Evolutionary conservation across 2,888 invertebrate species (phyloP), one percentile per base, ranked within the genome.

Genomic region (Vanessa cardui): DNA sequence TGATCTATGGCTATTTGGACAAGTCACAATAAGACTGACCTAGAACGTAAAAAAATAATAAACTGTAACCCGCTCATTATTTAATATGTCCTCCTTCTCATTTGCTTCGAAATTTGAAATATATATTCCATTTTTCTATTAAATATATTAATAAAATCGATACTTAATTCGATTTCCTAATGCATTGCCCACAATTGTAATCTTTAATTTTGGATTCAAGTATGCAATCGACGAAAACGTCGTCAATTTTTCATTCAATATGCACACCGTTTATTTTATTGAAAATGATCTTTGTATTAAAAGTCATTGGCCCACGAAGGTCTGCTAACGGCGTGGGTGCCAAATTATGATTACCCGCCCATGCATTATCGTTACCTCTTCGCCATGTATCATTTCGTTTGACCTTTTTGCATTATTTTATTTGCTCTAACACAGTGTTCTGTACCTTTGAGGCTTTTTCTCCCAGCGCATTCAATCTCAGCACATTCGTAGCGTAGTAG

Each of bases 251-350:
- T 50, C 12, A 50, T 50, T 20, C 12, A 50, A 50, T 20, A 18
- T 8, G 15, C 21, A 26, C n/a, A 33, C 20, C 52, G 21, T 21
- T 21, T 52, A 26, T 16, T 12, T 33, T 56, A 56, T 18, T n/a
- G 39, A 56, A 18, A 54, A 69, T n/a, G 16, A 26, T 74, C 71
- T 72, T 78, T 70, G 62, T 75, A 74, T 76, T 49, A 33, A 74
- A 80, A 80, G 80, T 72, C 82, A 78, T 80, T 82, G 83, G 69
- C 77, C 81, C 76, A 69, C 69, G 78, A 81, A 84, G 84, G 84
- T 77, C 81, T 74, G 73, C 70, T 64, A 66, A 72, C 71, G 68
- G 76, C 79, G 88, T 88, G 83, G 88, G 88, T 75, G 80, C 72
- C 68, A 64, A 75, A 44, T 63, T 63, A 58, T 64, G 78, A 76